Conservation (phyloP, 2,888 invertebrate species). For the Acronicta alni region DNA sequence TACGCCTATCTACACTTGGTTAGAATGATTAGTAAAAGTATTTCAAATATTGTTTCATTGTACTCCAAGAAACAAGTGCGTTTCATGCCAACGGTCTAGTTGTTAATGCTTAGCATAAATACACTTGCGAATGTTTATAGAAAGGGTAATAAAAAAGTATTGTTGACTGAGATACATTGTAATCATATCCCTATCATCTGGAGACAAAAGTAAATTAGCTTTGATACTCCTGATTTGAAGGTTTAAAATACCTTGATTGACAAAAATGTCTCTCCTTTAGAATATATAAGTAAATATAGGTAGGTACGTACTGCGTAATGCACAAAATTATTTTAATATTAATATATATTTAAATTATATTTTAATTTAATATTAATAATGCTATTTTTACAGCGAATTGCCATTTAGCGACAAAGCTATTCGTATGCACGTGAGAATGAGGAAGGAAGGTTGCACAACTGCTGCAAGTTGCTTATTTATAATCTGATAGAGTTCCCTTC, state of each 20-base stretch:
- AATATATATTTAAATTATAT: too few species aligned
- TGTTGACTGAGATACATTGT: too few species aligned
- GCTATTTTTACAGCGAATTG: slow-evolving; percentile 11
- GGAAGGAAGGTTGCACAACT: slow-evolving; percentile 50
- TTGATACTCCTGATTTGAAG: too few species aligned
- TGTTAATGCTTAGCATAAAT: not conserved
- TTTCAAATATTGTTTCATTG: slow-evolving; percentile 22
- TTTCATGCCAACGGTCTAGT: not conserved
- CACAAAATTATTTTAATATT: not conserved
- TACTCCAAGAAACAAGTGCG: slow-evolving; percentile 13
- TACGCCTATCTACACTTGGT: too few species aligned
- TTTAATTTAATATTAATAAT: not conserved
- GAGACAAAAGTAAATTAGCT: too few species aligned
- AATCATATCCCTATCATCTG: too few species aligned
- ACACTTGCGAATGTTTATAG: too few species aligned
- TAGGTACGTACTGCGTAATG: too few species aligned
- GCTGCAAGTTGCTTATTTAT: slow-evolving; percentile 34
- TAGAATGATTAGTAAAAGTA: slow-evolving; percentile 36
- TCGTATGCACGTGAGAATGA: slow-evolving; percentile 40
- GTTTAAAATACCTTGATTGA: too few species aligned
- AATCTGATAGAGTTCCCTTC: slow-evolving; percentile 46
- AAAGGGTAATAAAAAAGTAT: too few species aligned
- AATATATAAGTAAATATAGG: too few species aligned
- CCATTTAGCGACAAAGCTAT: slow-evolving; percentile 18
- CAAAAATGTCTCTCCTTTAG: too few species aligned